Evolutionary conservation across 2,113 vertebrate genomes (phyloP), one percentile per base, ranked within the genome.

Genomic region (Percina caprodes): DNA sequence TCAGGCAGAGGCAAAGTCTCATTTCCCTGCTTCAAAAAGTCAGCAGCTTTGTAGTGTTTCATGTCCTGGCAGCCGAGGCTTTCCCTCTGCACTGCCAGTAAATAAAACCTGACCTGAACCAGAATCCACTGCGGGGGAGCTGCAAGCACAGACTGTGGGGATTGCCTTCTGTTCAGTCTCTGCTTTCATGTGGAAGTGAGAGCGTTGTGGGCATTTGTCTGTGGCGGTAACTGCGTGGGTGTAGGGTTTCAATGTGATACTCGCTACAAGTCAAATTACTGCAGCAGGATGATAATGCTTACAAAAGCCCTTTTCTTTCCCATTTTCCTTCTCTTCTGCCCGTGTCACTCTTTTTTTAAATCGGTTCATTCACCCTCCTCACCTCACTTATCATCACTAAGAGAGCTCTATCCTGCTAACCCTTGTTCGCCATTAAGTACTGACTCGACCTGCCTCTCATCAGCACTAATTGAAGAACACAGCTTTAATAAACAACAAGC

Each of bases 101-200:
- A 89, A 77, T 48, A 65, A 87, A 79, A 83, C 69, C 77, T 89
- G 90, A 88, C 86, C 91, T 89, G 90, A 88, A 84, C 91, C 85
- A 80, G 67, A 86, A 90, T 88, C 79, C 84, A 68, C 61, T 86
- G 88, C 61, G 83, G 85, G 88, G 81, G 88, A 82, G 88, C 80
- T 9, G 66, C 72, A 19, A 71, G 82, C 69, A 4, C 77, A 75
- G 79, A 87, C 88, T 85, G 89, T 19, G 3, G 84, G 85, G 73
- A 83, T 86, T 24, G 51, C 89, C 90, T 89, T 83, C 82, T 88
- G 82, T 80, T 92, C 85, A 39, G 71, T 60, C 80, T 86, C 87
- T 80, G 89, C 88, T 87, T 91, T 84, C 77, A 78, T 84, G 86
- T 79, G 61, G 33, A 84, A 85, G 83, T 73, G 65, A 74, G 75